Evolutionary conservation across 92 coral and sea anemone genomes (phyloP), one percentile per base, ranked within the genome.

Genomic region (Epizoanthus stellaris): DNA sequence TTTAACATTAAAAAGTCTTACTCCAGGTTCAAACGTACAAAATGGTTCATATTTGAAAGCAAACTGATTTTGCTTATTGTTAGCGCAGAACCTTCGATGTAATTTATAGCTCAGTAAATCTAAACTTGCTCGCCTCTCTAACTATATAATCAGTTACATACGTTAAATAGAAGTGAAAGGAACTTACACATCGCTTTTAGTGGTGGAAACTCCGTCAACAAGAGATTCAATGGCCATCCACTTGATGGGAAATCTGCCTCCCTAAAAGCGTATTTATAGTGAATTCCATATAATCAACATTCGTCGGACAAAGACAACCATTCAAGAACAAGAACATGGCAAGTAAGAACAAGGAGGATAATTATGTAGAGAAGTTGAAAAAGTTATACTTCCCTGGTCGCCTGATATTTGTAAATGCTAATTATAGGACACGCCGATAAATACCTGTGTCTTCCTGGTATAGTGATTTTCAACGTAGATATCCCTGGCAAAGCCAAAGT

Each of bases 161-260:
- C 70, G 34, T 75, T 17, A 59, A 19, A 75, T 25, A 72, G 56
- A 40, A 6, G 12, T 75, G 17, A 43, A 10, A 23, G 20, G 43
- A 49, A 90, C 98, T 92, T 86, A 96, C 99, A 93, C 99, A 80
- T 96, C 99, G 84, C 99, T 96, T 73, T 95, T 96, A 14, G 99
- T 89, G 17, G 99, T 96, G 11, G 99, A 96, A 19, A 96, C 98
- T 34, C 99, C 99, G 73, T 96, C 99, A 34, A 96, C 88, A 1
- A 96, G 86, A 14, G 99, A 96, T 63, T 96, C 99, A 49, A 96
- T 89, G 8, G 99, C 99, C 99, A 96, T 96, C 99, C 99, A 96
- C 80, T 96, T 96, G 84, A 96, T 96, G 7, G 99, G 99, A 53
- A 96, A 96, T 53, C 99, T 91, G 73, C 99, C 99, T 19, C 99